phyloP scores from a whole-genome alignment of 1,140 invertebrate species.

The Neotoxoptera formosana region DNA sequence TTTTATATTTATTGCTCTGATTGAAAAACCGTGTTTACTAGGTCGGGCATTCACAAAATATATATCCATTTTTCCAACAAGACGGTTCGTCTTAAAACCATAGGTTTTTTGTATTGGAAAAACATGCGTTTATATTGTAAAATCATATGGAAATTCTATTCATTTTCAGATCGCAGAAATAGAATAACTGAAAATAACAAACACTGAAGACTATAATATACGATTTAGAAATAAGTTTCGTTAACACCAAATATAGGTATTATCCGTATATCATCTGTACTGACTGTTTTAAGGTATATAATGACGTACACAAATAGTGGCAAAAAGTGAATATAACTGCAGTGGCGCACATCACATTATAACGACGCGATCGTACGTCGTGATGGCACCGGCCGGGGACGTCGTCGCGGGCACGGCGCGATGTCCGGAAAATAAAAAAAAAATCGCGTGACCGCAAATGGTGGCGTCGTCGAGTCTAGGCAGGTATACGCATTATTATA shows the following conservation, averaged over 20 bases:
- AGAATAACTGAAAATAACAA: not conserved
- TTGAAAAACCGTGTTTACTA: too few relatives aligned
- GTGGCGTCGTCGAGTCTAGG: not conserved
- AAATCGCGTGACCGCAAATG: constrained; percentile 22
- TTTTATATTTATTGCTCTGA: too few relatives aligned
- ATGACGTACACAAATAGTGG: not conserved
- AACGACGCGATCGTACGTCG: not conserved
- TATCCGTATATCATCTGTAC: not conserved
- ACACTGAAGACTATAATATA: not conserved
- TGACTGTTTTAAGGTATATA: not conserved
- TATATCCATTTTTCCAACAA: too few relatives aligned
- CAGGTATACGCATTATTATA: not conserved
- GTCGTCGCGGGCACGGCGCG: not conserved
- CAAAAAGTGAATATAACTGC: not conserved
- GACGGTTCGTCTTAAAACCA: too few relatives aligned
- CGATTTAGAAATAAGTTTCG: not conserved
- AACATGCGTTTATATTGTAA: not conserved
- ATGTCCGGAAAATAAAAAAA: not conserved
- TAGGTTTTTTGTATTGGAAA: too few relatives aligned
- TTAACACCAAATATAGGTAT: not conserved
- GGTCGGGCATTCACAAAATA: too few relatives aligned
- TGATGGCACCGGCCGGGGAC: not conserved
- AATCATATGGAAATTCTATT: not conserved
- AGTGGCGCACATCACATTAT: not conserved
- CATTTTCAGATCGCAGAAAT: not conserved